Conservation (phyloP, 2,888 invertebrate species). For the Acleris literana region DNA sequence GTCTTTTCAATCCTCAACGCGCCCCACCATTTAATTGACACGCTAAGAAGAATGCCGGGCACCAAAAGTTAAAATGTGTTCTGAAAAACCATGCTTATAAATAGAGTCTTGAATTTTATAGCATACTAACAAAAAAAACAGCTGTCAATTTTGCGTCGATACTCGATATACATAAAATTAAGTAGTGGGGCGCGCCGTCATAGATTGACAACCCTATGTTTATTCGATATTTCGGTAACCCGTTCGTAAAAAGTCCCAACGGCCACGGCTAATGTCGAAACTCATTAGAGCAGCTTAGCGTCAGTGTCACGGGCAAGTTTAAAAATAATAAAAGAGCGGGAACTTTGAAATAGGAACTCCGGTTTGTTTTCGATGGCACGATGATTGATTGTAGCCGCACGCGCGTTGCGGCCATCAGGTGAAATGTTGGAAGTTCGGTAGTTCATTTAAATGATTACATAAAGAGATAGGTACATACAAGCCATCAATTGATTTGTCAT, state of each 20-base stretch:
- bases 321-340: slow-evolving; percentile 71
- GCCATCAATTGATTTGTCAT: no score
- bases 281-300: slow-evolving; percentile 79
- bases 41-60: no score
- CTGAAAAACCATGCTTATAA: no score
- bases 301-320: slow-evolving; percentile 80
- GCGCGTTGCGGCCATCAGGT: slow-evolving; percentile 45
- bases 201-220: no score
- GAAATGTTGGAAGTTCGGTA: slow-evolving; percentile 38
- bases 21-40: no score
- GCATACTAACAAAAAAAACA: no score
- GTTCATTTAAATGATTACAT: slow-evolving; percentile 19
- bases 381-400: slow-evolving; percentile 68
- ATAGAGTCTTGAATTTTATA: no score
- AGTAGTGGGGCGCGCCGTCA: no score
- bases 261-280: slow-evolving; percentile 76
- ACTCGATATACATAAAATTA: no score
- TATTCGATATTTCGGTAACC: slow-evolving; percentile 49
- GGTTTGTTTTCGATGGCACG: slow-evolving; percentile 61
- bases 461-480: background rate
- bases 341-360: slow-evolving; percentile 73
- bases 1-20: no score
- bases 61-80: no score
- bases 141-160: no score
- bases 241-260: slow-evolving; percentile 67